phyloP scores from a whole-genome alignment of 2,113 vertebrate species.

The Percopsis transmontana region DNA sequence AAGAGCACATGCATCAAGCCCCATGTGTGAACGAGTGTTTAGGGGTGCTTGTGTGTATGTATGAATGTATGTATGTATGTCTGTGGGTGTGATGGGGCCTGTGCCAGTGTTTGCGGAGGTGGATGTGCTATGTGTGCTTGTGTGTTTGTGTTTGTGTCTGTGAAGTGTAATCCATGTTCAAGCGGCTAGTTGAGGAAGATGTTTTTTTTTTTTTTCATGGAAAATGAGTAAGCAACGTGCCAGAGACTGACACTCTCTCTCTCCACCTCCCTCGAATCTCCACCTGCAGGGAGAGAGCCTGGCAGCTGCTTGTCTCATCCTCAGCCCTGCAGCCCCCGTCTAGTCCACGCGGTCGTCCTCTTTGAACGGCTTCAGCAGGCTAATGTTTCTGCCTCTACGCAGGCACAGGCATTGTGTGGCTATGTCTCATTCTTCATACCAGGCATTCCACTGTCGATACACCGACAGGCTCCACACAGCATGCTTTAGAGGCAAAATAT shows the following conservation, averaged over 20 bases:
- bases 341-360: constrained; percentile 60
- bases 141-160: not conserved
- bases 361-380: constrained; percentile 70
- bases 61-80: constrained; percentile 17
- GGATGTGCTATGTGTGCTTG: constrained; percentile 4
- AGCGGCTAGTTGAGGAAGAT: constrained; percentile 36
- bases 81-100: not conserved
- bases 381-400: constrained; percentile 75
- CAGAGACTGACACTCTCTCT: constrained; percentile 46
- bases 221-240: constrained; percentile 40
- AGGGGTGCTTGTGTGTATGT: constrained; percentile 18
- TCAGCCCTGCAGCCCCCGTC: constrained; percentile 64
- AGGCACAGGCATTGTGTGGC: constrained; percentile 80
- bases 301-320: constrained; percentile 50
- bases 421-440: constrained; percentile 73
- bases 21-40: constrained; percentile 52
- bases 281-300: constrained; percentile 48
- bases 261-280: constrained; percentile 50
- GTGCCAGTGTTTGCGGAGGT: not conserved
- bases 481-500: constrained; percentile 80
- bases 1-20: constrained; percentile 63
- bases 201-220: constrained; percentile 40
- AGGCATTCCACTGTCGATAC: constrained; percentile 76
- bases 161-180: not conserved
- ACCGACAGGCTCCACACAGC: constrained; percentile 77